Conservation (phyloP, 2,113 vertebrate species). For the Isurus oxyrinchus region DNA sequence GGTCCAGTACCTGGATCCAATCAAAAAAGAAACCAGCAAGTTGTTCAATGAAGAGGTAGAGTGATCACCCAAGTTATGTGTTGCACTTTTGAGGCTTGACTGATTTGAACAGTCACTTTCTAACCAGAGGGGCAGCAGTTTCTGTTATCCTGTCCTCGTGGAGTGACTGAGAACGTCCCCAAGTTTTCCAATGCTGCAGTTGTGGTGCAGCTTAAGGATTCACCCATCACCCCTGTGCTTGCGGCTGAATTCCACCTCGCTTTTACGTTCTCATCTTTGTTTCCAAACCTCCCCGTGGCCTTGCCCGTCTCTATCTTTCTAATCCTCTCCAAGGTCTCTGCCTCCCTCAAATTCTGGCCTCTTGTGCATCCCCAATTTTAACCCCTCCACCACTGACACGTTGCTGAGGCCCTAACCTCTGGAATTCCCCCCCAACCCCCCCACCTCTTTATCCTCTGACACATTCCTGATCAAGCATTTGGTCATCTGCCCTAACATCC, state of each 20-base stretch:
- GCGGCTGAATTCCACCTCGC: too few relatives aligned
- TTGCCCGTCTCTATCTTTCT: too few relatives aligned
- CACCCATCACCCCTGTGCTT: too few relatives aligned
- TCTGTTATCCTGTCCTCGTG: neutral
- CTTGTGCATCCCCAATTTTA: too few relatives aligned
- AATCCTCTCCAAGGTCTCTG: too few relatives aligned
- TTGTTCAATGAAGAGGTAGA: slow-evolving; percentile 87
- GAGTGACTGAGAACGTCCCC: neutral
- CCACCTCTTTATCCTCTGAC: too few relatives aligned
- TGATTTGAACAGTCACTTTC: neutral
- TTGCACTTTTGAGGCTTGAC: neutral
- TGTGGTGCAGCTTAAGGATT: neutral
- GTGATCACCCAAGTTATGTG: neutral
- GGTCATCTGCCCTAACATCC: neutral
- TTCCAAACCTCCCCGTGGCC: too few relatives aligned
- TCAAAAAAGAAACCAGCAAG: slow-evolving; percentile 82
- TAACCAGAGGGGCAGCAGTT: neutral
- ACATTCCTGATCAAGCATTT: neutral
- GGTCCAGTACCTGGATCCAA: slow-evolving; percentile 84
- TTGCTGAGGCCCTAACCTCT: too few relatives aligned
- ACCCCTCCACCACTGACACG: too few relatives aligned
- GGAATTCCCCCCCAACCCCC: too few relatives aligned
- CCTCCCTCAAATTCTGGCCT: too few relatives aligned
- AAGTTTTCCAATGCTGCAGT: neutral
- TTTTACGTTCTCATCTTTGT: too few relatives aligned